phyloP scores from a whole-genome alignment of 2,113 vertebrate species.

The Leucosticte australis region DNA sequence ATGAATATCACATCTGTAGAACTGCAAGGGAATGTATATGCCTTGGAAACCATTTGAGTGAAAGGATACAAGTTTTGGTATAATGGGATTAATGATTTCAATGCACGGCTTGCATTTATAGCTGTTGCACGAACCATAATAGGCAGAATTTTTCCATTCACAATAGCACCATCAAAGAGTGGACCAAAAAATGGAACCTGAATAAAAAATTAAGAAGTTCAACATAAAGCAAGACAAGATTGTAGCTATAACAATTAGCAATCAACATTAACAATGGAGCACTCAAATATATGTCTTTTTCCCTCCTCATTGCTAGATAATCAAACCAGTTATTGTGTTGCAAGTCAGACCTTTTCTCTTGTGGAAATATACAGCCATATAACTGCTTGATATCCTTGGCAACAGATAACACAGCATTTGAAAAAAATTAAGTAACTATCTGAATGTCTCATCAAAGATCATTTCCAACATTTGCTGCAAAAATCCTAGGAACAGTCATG shows the following conservation, averaged over 20 bases:
- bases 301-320: slow-evolving; percentile 35
- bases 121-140: slow-evolving; percentile 96
- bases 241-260: slow-evolving; percentile 50
- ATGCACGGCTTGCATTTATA: slow-evolving; percentile 95
- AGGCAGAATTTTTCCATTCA: slow-evolving; percentile 95
- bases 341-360: slow-evolving; percentile 32
- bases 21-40: slow-evolving; percentile 3
- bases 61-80: slow-evolving; percentile 99
- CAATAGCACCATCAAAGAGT: slow-evolving; percentile 96
- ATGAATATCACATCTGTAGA: neutral
- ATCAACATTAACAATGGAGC: slow-evolving; percentile 62
- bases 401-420: slow-evolving; percentile 31
- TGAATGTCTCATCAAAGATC: slow-evolving; percentile 27
- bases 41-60: neutral
- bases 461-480: slow-evolving; percentile 12
- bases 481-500: neutral
- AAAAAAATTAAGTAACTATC: slow-evolving; percentile 38
- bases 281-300: slow-evolving; percentile 17
- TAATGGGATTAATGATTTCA: slow-evolving; percentile 95
- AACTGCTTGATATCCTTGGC: slow-evolving; percentile 48
- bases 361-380: slow-evolving; percentile 17
- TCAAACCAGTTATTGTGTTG: slow-evolving; percentile 61
- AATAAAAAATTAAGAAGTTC: slow-evolving; percentile 69
- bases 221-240: slow-evolving; percentile 55
- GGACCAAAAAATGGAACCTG: slow-evolving; percentile 98